Base-by-base conservation (phyloP, 2,797 vertebrate species). In the Pyrocephalus nanus region DNA sequence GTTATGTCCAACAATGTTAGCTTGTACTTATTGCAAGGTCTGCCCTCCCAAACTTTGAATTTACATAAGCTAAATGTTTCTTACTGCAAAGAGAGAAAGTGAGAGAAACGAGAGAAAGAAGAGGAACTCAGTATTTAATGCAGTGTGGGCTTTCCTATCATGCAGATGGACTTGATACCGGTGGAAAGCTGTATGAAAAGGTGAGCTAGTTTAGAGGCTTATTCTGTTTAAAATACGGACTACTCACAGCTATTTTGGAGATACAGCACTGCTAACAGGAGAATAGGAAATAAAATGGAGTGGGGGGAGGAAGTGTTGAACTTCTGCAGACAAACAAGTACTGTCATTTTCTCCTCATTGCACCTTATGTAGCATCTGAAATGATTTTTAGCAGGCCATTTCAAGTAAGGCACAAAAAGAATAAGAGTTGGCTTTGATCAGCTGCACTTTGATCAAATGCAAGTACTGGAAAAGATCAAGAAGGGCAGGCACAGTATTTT, bases 401-500 rank as follows among this genome's bases (percentile, higher is more conserved):
- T 94, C 47, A 91, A 82, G 34, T 72, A 65, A 88, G 29, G 40
- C 58, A 83, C 14, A 62, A 69, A 91, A 86, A 58, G 8, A 53
- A 6, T 34, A 42, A 30, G 32, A 19, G 58, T 80, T 88, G 43
- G 32, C 85, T 96, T 95, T 97, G 92, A 96, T 93, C 89, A 93
- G 8, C 73, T 60, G 51, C 4, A 3, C 80, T 95, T 95, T 92
- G 86, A 96, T 96, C 84, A 85, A 43, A 55, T 86, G 14, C 27
- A 79, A 71, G 53, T 67, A 38, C 57, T 94, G 75, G 61, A 55
- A 80, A 53, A 81, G 86, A 79, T 91, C 57, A 90, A 62, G 61
- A 71, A 38, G n/a, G 80, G 62, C 72, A 88, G 69, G 50, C 14
- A 0, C 22, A 48, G 38, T 87, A 8, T 75, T 94, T 94, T 65